Percentiles rank a stretch among this genome's conserved stretches.
phyloP scores from a whole-genome alignment of 2,113 vertebrate genomes.

The Gallinago jamesoni region DNA sequence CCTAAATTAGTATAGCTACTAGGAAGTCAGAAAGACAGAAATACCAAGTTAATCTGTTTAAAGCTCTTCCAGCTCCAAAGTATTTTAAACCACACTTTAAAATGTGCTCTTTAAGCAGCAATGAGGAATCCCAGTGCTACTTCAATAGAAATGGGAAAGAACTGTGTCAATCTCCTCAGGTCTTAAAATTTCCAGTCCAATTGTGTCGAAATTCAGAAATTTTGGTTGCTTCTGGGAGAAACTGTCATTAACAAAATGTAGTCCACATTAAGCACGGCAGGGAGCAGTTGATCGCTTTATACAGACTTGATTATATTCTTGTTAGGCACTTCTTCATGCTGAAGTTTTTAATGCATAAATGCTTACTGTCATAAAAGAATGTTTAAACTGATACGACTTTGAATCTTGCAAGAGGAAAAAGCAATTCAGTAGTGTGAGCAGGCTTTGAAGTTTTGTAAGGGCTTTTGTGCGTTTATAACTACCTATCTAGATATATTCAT shows the following conservation, averaged over 20 bases:
- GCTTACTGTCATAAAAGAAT: neutral
- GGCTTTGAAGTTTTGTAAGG: neutral
- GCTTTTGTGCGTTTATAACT: neutral
- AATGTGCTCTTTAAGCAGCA: neutral
- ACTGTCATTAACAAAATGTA: neutral
- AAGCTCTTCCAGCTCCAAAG: neutral
- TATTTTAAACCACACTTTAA: neutral
- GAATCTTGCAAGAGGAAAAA: neutral
- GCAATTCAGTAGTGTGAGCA: neutral
- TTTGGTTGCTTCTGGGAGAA: neutral
- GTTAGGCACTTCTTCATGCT: neutral
- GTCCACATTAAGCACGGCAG: neutral
- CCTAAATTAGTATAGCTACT: neutral
- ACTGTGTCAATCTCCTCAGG: neutral
- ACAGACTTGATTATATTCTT: neutral
- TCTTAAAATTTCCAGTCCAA: neutral
- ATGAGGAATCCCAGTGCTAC: neutral
- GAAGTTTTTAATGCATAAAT: constrained; percentile 13
- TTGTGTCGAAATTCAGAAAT: neutral
- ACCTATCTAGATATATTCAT: neutral
- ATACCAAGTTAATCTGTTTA: neutral
- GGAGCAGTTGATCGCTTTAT: constrained; percentile 18
- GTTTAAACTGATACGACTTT: neutral
- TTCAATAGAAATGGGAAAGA: neutral
- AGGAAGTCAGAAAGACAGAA: neutral